Percentiles rank a stretch among this genome's conserved stretches.
Evolutionary conservation across 2,888 invertebrate genomes (phyloP).

Genomic region (Alcis repandata): DNA sequence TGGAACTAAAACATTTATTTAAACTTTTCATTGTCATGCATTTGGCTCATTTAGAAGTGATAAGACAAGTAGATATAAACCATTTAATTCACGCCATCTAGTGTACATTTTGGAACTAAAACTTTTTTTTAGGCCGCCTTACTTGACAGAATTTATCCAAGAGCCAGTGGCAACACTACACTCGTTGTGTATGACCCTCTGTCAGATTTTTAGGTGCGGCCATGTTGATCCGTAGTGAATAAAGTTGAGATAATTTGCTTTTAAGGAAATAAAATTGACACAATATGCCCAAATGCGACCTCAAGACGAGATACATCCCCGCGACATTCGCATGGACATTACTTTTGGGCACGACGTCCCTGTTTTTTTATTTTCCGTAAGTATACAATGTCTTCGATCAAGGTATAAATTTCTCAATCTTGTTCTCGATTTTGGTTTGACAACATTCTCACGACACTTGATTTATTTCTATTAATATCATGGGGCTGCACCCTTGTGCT

Average conservation of each 20-base stretch:
- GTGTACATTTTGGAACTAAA: too few relatives aligned
- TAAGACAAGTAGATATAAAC: too few relatives aligned
- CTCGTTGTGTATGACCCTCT: too few relatives aligned
- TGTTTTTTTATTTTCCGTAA: constrained; percentile 99
- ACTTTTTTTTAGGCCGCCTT: too few relatives aligned
- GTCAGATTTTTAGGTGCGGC: constrained; percentile 87
- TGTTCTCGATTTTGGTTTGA: constrained; percentile 77
- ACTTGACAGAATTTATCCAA: too few relatives aligned
- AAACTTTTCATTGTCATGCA: too few relatives aligned
- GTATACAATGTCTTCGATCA: constrained; percentile 86
- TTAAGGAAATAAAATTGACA: constrained; percentile 82
- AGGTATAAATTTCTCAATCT: constrained; percentile 72
- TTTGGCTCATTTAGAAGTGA: too few relatives aligned
- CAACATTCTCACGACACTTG: constrained; percentile 83
- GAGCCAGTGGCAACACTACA: too few relatives aligned
- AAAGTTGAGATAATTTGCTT: constrained; percentile 81
- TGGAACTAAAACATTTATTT: too few relatives aligned
- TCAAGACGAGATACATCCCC: constrained; percentile 98
- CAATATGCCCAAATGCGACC: constrained; percentile 98
- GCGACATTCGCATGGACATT: constrained; percentile 99
- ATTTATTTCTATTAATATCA: constrained; percentile 80
- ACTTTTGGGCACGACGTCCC: constrained; percentile 95
- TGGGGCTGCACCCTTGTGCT: constrained; percentile 64
- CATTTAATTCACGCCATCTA: too few relatives aligned
- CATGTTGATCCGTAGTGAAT: constrained; percentile 88